Conservation (phyloP, 2,113 vertebrate species). For the Spilogale gracilis region DNA sequence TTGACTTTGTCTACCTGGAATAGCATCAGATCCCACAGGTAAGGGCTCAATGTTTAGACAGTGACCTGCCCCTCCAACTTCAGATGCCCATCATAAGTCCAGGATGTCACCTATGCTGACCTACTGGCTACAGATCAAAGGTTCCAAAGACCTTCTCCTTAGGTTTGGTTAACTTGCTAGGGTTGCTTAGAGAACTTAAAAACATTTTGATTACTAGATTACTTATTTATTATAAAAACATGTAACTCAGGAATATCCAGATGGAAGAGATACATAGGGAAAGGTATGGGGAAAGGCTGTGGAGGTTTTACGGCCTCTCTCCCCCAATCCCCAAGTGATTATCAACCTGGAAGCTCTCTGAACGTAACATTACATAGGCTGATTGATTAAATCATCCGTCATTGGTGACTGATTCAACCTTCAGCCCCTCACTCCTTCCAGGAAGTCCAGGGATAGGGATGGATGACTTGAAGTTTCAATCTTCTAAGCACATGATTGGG, state of each 20-base stretch:
- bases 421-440: not conserved
- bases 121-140: not conserved
- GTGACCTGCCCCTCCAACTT: not conserved
- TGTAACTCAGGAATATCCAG: not conserved
- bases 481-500: not conserved
- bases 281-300: not conserved
- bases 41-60: not conserved
- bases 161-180: slow-evolving; percentile 1
- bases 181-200: not conserved
- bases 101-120: not conserved
- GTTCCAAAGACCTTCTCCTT: not conserved
- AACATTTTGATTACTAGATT: not conserved
- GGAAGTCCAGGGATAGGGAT: not conserved
- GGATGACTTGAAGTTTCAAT: not conserved
- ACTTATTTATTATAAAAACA: not conserved
- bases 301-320: not conserved
- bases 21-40: not conserved
- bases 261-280: not conserved
- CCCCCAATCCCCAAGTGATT: not conserved
- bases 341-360: not conserved
- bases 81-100: not conserved
- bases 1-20: not conserved
- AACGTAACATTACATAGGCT: not conserved
- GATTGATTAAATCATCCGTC: not conserved
- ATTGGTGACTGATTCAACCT: not conserved